phyloP scores from a whole-genome alignment of 37 sponge, comb jelly and placozoan species.

The Cliona cf. orientalis region DNA sequence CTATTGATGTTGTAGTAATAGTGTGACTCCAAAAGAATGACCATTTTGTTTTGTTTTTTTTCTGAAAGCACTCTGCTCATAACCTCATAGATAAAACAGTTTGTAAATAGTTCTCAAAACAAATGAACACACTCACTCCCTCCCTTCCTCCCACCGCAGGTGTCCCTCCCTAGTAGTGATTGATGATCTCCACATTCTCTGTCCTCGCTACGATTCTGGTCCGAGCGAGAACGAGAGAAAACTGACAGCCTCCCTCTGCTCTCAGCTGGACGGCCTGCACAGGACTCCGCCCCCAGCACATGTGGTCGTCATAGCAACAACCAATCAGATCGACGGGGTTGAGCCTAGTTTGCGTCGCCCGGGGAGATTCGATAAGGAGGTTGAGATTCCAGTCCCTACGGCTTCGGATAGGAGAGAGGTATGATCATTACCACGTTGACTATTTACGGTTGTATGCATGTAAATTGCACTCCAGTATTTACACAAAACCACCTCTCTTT shows the following conservation, averaged over 20 bases:
- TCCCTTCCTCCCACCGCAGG: background rate
- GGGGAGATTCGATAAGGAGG: slow-evolving; percentile 83
- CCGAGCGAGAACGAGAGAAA: slow-evolving; percentile 55
- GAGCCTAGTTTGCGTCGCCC: slow-evolving; percentile 69
- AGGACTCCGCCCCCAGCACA: slow-evolving; percentile 22
- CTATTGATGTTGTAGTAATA: no score
- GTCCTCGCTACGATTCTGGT: slow-evolving; percentile 40
- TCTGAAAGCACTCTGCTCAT: no score
- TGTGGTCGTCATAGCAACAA: slow-evolving; percentile 83
- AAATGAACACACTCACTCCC: background rate
- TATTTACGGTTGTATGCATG: no score
- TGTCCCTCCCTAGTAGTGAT: slow-evolving; percentile 34
- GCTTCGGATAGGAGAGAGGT: slow-evolving; percentile 48
- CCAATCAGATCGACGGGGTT: slow-evolving; percentile 71
- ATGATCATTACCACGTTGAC: background rate
- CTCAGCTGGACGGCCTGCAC: slow-evolving; percentile 46
- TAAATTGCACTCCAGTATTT: no score
- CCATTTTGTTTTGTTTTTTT: no score
- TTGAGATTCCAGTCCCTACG: slow-evolving; percentile 71
- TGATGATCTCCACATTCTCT: slow-evolving; percentile 40
- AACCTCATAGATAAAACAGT: background rate
- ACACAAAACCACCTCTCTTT: no score
- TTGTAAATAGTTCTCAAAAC: background rate
- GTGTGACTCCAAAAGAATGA: no score
- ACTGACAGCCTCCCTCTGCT: slow-evolving; percentile 38